Percentiles rank a stretch among this genome's conserved stretches.
Evolutionary conservation across 1,140 invertebrate species (phyloP).

Genomic region (Halyomorpha halys): DNA sequence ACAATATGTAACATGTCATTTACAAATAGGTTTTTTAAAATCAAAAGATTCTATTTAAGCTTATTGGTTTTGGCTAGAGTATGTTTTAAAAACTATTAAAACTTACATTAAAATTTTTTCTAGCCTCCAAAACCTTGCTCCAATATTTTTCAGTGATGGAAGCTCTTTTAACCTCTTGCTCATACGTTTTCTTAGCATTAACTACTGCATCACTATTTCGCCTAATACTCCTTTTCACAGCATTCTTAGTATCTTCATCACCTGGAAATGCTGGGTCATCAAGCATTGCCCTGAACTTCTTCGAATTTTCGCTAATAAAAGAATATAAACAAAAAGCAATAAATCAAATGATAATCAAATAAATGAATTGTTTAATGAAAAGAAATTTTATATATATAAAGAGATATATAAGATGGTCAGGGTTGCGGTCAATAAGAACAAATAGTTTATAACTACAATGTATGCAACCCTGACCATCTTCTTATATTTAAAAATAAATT

Average conservation of each 20-base stretch:
- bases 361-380: no score
- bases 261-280: constrained; percentile 36
- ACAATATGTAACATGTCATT: neutral
- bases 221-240: constrained; percentile 46
- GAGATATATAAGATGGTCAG: no score
- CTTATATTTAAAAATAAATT: no score
- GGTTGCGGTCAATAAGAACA: no score
- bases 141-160: constrained; percentile 58
- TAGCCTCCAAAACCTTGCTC: constrained; percentile 55
- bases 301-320: no score
- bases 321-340: no score
- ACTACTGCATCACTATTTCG: constrained; percentile 50
- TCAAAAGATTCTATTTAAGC: neutral
- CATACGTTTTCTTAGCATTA: constrained; percentile 46
- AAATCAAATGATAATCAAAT: no score
- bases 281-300: constrained; percentile 21
- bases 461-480: no score
- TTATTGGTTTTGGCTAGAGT: neutral
- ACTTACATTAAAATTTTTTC: constrained; percentile 47
- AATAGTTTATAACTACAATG: no score
- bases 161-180: constrained; percentile 42
- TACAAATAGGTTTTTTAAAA: neutral
- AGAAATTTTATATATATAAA: no score
- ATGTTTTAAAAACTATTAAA: neutral
- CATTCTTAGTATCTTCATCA: constrained; percentile 34